A percentile compares a stretch with the other conserved stretches of the same genome.
Evolutionary conservation across 2,888 invertebrate species (phyloP).

Genomic region (Bhutanitis thaidina): DNA sequence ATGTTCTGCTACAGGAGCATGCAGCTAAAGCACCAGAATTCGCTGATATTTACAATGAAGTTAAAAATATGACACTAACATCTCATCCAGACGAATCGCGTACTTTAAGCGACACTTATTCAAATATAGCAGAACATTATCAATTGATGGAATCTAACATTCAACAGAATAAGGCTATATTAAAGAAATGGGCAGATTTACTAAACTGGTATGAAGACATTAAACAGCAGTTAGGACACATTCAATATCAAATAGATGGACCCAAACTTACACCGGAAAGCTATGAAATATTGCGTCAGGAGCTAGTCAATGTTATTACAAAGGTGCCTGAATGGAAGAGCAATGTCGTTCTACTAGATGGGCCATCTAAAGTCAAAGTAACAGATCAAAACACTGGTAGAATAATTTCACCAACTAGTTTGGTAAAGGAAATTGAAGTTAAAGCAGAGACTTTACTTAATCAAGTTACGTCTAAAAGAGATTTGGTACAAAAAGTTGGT

Average conservation of each 20-base stretch:
- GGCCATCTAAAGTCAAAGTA: constrained; percentile 83
- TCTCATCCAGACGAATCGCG: constrained; percentile 88
- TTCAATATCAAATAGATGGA: constrained; percentile 89
- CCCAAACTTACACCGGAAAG: constrained; percentile 86
- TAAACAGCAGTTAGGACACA: constrained; percentile 87
- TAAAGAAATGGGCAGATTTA: constrained; percentile 92
- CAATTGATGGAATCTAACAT: constrained; percentile 87
- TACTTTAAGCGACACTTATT: constrained; percentile 86
- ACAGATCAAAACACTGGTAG: constrained; percentile 85
- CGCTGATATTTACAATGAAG: constrained; percentile 88
- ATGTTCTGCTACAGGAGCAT: constrained; percentile 90
- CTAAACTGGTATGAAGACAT: constrained; percentile 90
- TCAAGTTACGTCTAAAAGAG: constrained; percentile 83
- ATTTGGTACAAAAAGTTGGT: constrained; percentile 84
- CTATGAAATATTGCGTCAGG: constrained; percentile 83
- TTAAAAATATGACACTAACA: constrained; percentile 86
- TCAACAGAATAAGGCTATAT: constrained; percentile 84
- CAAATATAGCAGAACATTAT: constrained; percentile 87
- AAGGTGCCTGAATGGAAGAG: constrained; percentile 86
- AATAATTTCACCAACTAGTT: constrained; percentile 85
- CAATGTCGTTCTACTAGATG: constrained; percentile 84
- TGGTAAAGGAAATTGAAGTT: constrained; percentile 86
- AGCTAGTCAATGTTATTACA: constrained; percentile 83
- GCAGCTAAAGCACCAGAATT: constrained; percentile 90
- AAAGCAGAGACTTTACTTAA: constrained; percentile 84